Conservation (phyloP, 2,888 invertebrate species). For the Apamea epomidion region DNA sequence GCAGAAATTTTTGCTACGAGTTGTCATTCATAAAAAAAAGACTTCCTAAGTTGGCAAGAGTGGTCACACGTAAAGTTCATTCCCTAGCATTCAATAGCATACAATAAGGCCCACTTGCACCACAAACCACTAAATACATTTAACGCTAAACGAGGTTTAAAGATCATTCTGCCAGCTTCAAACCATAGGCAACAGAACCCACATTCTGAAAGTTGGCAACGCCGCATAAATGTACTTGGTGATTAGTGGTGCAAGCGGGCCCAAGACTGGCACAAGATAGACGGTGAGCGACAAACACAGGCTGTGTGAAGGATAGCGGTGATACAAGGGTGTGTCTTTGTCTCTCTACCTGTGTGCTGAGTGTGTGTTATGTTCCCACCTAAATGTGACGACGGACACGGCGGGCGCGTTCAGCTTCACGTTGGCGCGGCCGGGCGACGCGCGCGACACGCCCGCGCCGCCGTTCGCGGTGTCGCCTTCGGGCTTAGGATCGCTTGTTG, state of each 20-base stretch:
- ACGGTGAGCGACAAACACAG: conserved; percentile 58
- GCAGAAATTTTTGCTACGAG: not conserved
- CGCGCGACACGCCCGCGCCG: conserved; percentile 70
- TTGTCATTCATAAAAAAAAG: conserved; percentile 10
- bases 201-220: conserved; percentile 1
- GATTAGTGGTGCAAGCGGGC: not conserved
- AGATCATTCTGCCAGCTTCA: not conserved
- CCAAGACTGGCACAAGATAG: conserved; percentile 43
- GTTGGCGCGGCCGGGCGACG: conserved; percentile 87
- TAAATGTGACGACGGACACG: conserved; percentile 97
- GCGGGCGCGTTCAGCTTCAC: conserved; percentile 92
- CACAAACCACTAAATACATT: not conserved
- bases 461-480: conserved; percentile 72
- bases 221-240: not conserved
- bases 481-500: conserved; percentile 65
- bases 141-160: not conserved
- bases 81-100: conserved; percentile 47
- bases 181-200: not conserved
- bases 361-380: conserved; percentile 93
- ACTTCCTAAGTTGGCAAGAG: not conserved
- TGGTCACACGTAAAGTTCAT: conserved; percentile 35
- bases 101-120: conserved; percentile 15
- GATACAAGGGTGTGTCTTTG: conserved; percentile 83
- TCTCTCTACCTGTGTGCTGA: conserved; percentile 92
- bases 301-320: conserved; percentile 78